phyloP scores from a whole-genome alignment of 1,140 invertebrate genomes.

The Chionoecetes opilio region DNA sequence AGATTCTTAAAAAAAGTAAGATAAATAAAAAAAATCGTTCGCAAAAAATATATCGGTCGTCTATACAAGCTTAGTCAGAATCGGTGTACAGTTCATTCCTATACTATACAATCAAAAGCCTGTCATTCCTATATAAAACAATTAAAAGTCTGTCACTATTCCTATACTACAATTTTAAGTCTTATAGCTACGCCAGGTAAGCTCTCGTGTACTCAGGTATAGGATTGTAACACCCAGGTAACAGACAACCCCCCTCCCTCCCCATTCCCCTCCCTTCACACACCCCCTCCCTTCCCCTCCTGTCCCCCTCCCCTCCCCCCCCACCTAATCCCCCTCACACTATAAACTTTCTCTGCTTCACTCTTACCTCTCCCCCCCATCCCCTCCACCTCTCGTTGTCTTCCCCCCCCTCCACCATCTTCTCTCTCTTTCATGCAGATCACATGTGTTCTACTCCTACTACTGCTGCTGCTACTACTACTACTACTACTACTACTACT shows the following conservation, averaged over 20 bases:
- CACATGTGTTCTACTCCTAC: background rate
- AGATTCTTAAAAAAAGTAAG: no score
- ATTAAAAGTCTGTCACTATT: no score
- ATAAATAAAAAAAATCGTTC: no score
- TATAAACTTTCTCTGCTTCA: background rate
- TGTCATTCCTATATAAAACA: no score
- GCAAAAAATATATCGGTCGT: no score
- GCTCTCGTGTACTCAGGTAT: background rate
- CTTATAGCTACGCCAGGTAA: background rate
- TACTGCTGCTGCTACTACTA: background rate
- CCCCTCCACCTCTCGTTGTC: no score
- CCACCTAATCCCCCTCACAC: background rate
- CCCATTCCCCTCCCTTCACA: background rate
- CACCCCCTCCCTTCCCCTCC: background rate
- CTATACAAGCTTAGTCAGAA: no score
- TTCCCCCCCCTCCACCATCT: no score
- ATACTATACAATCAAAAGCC: no score
- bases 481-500: slow-evolving; percentile 21
- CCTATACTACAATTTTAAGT: no score
- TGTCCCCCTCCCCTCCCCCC: background rate
- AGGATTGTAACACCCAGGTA: background rate
- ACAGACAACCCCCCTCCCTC: background rate
- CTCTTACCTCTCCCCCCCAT: background rate
- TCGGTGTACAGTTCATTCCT: no score
- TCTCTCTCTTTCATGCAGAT: background rate